Evolutionary conservation across 2,888 invertebrate species (phyloP), one percentile per base, ranked within the genome.

Genomic region (Meganola albula): DNA sequence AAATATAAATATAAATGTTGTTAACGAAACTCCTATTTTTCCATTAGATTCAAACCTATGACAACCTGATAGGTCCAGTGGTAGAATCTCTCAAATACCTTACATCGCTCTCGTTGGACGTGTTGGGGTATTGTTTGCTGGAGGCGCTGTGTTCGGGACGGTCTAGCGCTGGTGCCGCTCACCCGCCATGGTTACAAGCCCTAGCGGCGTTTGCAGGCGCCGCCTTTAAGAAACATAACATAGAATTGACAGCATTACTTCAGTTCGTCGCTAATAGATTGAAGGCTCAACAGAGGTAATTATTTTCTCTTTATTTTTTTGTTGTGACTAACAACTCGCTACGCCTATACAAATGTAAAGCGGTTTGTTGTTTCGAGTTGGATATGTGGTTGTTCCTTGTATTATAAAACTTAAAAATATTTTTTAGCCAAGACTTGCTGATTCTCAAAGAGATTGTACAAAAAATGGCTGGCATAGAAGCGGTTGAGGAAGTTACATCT

Each of bases 401-500:
- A 16, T 16, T 16, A 5, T 16, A 5, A 16, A 16, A 16, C 6
- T 16, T 4, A 16, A 16, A 7, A 20, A n/a, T 20, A 20, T 53
- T 22, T 55, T 67, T 10, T 70, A 93, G 95, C 82, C 91, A 92
- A 87, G 98, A 98, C 82, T 88, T 97, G 54, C 84, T 99, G 14
- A 93, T 99, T 49, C 85, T 99, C 33, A 96, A 98, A 72, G 99
- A 99, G 85, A 94, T 99, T 49, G 96, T 99, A 24, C 97, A 98
- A 80, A 99, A 98, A 87, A 99, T 99, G 99, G 96, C 98, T 1
- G 99, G 99, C 1, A 96, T 99, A 33, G 99, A 99, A 80, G 93
- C 98, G 1, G 93, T 94, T 0, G 97, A 98, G 70, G 98, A 98
- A 78, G 93, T 98, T 88, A 99, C 99, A 0, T 89, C 93, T 11